Base-by-base conservation (phyloP, 2,888 invertebrate genomes). In the Acleris cristana region DNA sequence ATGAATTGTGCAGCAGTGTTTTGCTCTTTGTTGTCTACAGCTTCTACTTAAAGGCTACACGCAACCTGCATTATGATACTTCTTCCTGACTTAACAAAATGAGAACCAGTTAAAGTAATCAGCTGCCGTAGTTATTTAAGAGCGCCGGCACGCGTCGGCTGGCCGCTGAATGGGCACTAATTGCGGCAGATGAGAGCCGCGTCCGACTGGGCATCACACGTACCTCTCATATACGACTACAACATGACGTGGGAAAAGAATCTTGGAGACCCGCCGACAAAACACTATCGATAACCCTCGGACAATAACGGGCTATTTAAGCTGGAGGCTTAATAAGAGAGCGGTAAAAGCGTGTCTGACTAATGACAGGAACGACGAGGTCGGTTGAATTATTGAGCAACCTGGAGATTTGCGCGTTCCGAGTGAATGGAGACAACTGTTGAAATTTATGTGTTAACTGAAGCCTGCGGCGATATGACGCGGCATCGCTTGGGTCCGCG, bases 141-240 rank as follows among this genome's bases (percentile, higher is more conserved):
- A 80, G 78, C 72, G 81, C 72, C 75, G 82, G 88, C 88, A 88
- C 87, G 87, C 84, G 86, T 85, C 79, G 76, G 74, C 78, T 75
- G 78, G 71, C 74, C 76, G 76, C 74, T 88, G 82, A 88, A 89
- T 89, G 87, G 82, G 75, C 83, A 81, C 81, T 88, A 88, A 90
- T 90, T 89, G 85, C 80, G 75, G 80, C 77, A 80, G 83, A 86
- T 80, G 81, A 80, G 80, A 76, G 79, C 74, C 75, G 79, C 79
- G 79, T 79, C 77, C 78, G 77, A 78, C 76, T 78, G 79, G 76
- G 75, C 79, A 79, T 78, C 79, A 80, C 76, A 77, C 79, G 78
- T 83, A 40, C 40, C 69, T 68, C 72, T 77, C 78, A 79, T 73
- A 76, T 40, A 76, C 73, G 70, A 76, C 74, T 75, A 74, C 80